Evolutionary conservation across 1,140 invertebrate species (phyloP).

Genomic region (Pseudomyrmex concolor): DNA sequence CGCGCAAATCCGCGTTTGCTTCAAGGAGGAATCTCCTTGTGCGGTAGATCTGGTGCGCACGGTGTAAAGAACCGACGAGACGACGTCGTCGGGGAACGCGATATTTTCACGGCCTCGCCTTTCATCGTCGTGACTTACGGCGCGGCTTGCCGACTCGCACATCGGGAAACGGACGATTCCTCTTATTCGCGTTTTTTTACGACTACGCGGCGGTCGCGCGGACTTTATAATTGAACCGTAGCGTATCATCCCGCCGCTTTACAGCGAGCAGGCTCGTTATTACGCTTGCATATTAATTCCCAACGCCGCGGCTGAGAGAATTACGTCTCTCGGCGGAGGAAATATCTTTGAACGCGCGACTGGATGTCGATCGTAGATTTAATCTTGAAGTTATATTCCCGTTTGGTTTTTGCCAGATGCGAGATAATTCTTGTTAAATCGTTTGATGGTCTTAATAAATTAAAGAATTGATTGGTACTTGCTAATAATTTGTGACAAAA

Average conservation of each 20-base stretch:
- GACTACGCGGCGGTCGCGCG: background rate
- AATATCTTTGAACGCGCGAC: background rate
- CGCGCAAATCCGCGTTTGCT: slow-evolving; percentile 11
- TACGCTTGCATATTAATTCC: slow-evolving; percentile 49
- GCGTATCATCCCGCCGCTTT: background rate
- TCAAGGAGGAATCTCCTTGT: slow-evolving; percentile 32
- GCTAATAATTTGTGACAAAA: background rate
- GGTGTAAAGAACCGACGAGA: background rate
- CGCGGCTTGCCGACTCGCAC: background rate
- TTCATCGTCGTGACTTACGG: slow-evolving; percentile 48
- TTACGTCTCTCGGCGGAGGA: background rate
- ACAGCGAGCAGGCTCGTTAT: slow-evolving; percentile 31
- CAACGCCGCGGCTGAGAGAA: background rate
- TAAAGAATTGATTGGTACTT: slow-evolving; percentile 5
- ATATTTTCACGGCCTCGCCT: slow-evolving; percentile 62
- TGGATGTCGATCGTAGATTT: slow-evolving; percentile 40
- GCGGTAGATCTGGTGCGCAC: slow-evolving; percentile 10
- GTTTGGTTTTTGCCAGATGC: background rate
- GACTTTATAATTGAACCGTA: slow-evolving; percentile 42
- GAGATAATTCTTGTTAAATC: slow-evolving; percentile 29
- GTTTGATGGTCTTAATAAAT: slow-evolving; percentile 21
- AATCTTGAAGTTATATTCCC: slow-evolving; percentile 11
- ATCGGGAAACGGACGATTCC: slow-evolving; percentile 30
- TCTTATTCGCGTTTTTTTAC: slow-evolving; percentile 54
- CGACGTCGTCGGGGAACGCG: slow-evolving; percentile 32